Conservation (phyloP, 2,888 invertebrate genomes). For the Tuta absoluta region DNA sequence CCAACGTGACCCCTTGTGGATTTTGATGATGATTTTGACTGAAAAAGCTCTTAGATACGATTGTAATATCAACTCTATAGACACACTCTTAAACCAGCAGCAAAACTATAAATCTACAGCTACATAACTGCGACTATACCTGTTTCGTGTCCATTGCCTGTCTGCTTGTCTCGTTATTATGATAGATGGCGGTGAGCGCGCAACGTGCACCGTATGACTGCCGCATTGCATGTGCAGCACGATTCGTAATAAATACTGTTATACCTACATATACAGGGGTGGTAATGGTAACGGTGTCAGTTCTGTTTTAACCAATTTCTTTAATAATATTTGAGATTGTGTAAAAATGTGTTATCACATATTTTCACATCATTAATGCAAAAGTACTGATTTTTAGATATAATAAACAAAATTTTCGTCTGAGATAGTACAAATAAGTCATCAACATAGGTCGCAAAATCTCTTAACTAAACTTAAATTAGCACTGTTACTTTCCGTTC, state of each 20-base stretch:
- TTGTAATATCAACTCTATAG: neutral
- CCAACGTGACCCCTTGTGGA: neutral
- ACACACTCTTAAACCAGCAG: neutral
- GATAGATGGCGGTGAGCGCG: conserved; percentile 23
- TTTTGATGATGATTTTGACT: neutral
- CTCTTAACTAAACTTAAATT: too few relatives aligned
- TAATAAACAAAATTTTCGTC: too few relatives aligned
- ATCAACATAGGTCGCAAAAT: too few relatives aligned
- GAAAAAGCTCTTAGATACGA: neutral
- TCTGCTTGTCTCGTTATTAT: conserved; percentile 27
- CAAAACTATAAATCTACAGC: conserved; percentile 5
- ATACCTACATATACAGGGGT: neutral
- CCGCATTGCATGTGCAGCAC: neutral
- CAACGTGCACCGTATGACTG: neutral
- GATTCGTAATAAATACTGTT: neutral
- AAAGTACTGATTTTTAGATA: too few relatives aligned
- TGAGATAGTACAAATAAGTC: too few relatives aligned
- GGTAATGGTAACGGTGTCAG: too few relatives aligned
- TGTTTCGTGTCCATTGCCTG: conserved; percentile 35
- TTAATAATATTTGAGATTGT: too few relatives aligned
- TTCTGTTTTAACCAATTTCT: too few relatives aligned
- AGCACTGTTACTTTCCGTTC: too few relatives aligned
- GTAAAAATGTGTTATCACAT: too few relatives aligned
- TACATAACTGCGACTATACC: conserved; percentile 4
- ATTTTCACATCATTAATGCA: too few relatives aligned